Evolutionary conservation across 2,888 invertebrate genomes (phyloP).

Genomic region (Netelia melanura): DNA sequence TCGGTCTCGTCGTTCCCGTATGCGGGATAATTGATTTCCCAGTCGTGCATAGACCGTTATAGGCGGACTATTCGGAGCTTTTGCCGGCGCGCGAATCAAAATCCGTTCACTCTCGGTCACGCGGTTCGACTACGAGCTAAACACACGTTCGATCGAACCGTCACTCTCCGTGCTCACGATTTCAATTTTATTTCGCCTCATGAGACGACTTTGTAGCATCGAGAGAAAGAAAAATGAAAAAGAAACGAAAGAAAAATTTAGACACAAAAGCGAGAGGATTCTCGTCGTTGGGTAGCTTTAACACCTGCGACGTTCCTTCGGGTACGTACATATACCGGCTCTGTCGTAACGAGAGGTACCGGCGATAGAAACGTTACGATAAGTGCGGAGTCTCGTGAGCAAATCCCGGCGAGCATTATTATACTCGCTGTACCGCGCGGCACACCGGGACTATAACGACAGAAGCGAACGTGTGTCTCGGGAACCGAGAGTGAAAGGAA

Average conservation of each 20-base stretch:
- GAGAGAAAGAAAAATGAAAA: slow-evolving; percentile 1
- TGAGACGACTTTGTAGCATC: neutral
- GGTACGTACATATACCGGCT: slow-evolving; percentile 13
- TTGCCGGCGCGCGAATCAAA: neutral
- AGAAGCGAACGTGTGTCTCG: slow-evolving; percentile 45
- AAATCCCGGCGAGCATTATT: slow-evolving; percentile 38
- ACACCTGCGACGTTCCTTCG: slow-evolving; percentile 50
- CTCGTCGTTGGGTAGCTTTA: slow-evolving; percentile 23
- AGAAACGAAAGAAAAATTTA: neutral
- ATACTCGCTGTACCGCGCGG: slow-evolving; percentile 9
- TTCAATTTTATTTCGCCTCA: slow-evolving; percentile 26
- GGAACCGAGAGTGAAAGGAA: slow-evolving; percentile 62
- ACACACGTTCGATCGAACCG: neutral
- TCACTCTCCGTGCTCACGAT: slow-evolving; percentile 22
- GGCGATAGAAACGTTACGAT: slow-evolving; percentile 62
- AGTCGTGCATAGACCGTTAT: slow-evolving; percentile 47
- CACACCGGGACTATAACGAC: slow-evolving; percentile 16
- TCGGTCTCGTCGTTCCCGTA: slow-evolving; percentile 48
- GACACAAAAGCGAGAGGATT: slow-evolving; percentile 23
- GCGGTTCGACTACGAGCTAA: too few species aligned
- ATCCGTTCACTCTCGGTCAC: too few species aligned
- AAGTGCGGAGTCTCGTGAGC: slow-evolving; percentile 42
- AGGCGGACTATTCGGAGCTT: slow-evolving; percentile 25
- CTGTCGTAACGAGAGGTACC: slow-evolving; percentile 52
- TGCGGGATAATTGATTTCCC: slow-evolving; percentile 68